Evolutionary conservation across 2,888 invertebrate genomes (phyloP).

Genomic region (Adelphocoris suturalis): DNA sequence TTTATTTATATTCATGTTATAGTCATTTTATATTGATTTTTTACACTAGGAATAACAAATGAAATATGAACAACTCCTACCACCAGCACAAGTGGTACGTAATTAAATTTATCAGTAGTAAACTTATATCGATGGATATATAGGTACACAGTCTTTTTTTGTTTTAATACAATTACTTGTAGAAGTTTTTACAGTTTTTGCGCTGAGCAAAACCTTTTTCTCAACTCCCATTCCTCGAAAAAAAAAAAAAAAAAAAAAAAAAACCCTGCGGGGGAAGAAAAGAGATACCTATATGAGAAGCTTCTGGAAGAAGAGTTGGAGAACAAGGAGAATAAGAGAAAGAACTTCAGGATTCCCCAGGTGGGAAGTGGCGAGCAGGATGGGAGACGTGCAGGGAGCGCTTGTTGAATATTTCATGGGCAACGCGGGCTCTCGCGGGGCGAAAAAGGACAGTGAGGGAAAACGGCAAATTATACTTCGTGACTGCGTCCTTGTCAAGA

Average conservation of each 20-base stretch:
- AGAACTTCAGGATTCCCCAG: slow-evolving; percentile 36
- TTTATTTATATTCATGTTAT: too few relatives aligned
- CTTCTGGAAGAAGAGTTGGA: background rate
- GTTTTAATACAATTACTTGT: background rate
- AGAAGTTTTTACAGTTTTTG: background rate
- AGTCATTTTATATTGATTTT: too few relatives aligned
- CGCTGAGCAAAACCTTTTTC: background rate
- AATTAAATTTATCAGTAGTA: too few relatives aligned
- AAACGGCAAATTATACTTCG: slow-evolving; percentile 36
- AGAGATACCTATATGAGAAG: slow-evolving; percentile 16
- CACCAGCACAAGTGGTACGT: too few relatives aligned
- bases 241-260: background rate
- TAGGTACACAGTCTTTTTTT: too few relatives aligned
- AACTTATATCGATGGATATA: too few relatives aligned
- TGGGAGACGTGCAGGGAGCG: slow-evolving; percentile 8
- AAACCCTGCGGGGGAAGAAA: background rate
- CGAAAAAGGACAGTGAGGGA: slow-evolving; percentile 12
- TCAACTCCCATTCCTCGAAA: background rate
- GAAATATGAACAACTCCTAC: too few relatives aligned
- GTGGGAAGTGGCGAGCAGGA: slow-evolving; percentile 26
- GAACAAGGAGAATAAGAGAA: slow-evolving; percentile 23
- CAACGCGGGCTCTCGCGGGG: slow-evolving; percentile 7
- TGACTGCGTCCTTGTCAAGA: slow-evolving; percentile 31
- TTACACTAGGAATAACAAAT: too few relatives aligned
- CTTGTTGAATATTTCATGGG: slow-evolving; percentile 36